Evolutionary conservation across 2,113 vertebrate species (phyloP).

Genomic region (Dicerorhinus sumatrensis): DNA sequence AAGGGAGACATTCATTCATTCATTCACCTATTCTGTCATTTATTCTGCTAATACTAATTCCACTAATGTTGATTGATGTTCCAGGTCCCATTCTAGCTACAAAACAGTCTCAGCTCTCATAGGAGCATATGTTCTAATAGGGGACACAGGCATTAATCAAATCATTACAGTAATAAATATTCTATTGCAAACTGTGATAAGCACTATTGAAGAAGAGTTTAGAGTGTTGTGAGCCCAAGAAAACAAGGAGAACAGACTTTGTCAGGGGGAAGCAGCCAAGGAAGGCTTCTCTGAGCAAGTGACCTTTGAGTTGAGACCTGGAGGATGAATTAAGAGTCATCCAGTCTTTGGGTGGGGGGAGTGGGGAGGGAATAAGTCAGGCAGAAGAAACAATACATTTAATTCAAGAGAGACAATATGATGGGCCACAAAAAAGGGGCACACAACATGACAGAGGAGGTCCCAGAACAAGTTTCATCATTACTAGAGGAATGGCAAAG

Average conservation of each 20-base stretch:
- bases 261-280: not conserved
- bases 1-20: not conserved
- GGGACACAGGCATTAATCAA: not conserved
- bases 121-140: not conserved
- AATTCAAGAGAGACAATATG: not conserved
- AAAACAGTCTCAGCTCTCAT: not conserved
- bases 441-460: not conserved
- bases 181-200: slow-evolving; percentile 28
- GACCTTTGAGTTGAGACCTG: not conserved
- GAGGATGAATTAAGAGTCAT: not conserved
- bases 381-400: not conserved
- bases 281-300: not conserved
- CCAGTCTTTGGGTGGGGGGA: not conserved
- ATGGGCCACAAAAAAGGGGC: not conserved
- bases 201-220: not conserved
- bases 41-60: not conserved
- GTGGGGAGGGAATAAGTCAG: not conserved
- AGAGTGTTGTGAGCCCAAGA: not conserved
- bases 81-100: not conserved
- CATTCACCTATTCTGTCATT: not conserved
- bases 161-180: slow-evolving; percentile 19
- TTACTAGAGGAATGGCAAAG: not conserved
- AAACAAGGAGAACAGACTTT: not conserved
- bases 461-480: not conserved
- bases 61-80: slow-evolving; percentile 13